Base-by-base conservation (phyloP, 2,797 vertebrate species). In the Nannoperca obscura region DNA sequence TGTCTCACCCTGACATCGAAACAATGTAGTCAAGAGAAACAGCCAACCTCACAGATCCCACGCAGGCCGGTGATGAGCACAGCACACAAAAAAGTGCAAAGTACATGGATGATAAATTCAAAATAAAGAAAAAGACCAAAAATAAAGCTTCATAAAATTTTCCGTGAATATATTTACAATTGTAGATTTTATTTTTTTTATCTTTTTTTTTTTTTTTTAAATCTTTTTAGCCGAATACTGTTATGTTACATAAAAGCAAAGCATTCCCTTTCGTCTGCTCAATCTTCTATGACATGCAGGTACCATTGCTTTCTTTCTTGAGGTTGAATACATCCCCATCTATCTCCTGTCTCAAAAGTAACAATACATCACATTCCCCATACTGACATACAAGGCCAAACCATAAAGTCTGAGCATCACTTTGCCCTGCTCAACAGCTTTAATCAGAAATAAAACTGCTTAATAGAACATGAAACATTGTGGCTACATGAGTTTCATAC, bases 241-340 rank as follows among this genome's bases (percentile, higher is more conserved):
- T 92, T 95, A 94, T 94, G 92, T 92, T 94, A 95, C 91, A 95
- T 91, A 90, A 91, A 95, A 94, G 94, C 94, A 94, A 95, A 95
- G 93, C 93, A 95, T 95, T 95, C 93, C 89, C 88, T 61, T 92
- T 94, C 81, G 24, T 92, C 88, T 91, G 89, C 91, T 94, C 87
- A 82, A 86, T 93, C 90, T 86, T 90, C 82, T 88, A 88, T 86
- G 89, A 94, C 95, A 95, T 95, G 95, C 94, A 94, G 91, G 89
- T 89, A 84, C 88, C 88, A 86, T 92, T 84, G 82, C 86, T 80
- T 89, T 92, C 85, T 69, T 82, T 78, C 68, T 78, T 55, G 84
- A 92, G 86, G 80, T 76, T 63, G 75, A 89, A 78, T 81, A 71
- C 81, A 70, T 74, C 86, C 82, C 58, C 68, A 19, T 78, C 58